A percentile compares a stretch with the other conserved stretches of the same genome.
These are phyloP conservation scores for Metallyticus violacea DNA, from an alignment of 2,888 invertebrate species.

Conservation along the genomic window DNA sequence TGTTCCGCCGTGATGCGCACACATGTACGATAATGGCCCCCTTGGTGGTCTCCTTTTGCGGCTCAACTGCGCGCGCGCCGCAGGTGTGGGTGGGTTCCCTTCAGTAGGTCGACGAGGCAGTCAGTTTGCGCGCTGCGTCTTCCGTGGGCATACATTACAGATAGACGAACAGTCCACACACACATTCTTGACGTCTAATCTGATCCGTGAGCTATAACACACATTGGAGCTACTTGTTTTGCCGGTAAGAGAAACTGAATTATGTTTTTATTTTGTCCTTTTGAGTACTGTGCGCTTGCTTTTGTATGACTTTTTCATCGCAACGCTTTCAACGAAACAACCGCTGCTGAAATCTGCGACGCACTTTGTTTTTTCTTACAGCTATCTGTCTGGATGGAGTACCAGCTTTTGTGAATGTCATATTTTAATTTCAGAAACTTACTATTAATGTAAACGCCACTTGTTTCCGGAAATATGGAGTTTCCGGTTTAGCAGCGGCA, in stretches of 20 bases:
- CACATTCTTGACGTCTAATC: not conserved
- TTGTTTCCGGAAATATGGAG: no score
- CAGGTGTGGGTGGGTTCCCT: not conserved
- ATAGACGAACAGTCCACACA: not conserved
- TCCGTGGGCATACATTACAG: not conserved
- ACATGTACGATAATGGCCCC: not conserved
- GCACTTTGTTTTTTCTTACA: not conserved
- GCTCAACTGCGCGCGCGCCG: no score
- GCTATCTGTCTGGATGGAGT: not conserved
- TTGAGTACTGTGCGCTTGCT: not conserved
- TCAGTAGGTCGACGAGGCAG: not conserved
- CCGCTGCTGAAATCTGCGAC: not conserved
- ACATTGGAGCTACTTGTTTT: not conserved
- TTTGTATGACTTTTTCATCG: not conserved
- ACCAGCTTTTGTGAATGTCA: not conserved
- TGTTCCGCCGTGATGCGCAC: not conserved
- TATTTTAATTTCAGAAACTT: not conserved
- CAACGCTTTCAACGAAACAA: not conserved
- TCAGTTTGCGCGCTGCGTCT: not conserved
- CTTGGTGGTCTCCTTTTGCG: no score
- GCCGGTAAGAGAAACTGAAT: not conserved
- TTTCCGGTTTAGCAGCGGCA: no score
- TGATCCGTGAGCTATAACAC: not conserved
- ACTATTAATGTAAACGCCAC: no score
- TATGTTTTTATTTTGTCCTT: not conserved